Base-by-base conservation (phyloP, 2,888 invertebrate species). In the Idaea dimidiata region DNA sequence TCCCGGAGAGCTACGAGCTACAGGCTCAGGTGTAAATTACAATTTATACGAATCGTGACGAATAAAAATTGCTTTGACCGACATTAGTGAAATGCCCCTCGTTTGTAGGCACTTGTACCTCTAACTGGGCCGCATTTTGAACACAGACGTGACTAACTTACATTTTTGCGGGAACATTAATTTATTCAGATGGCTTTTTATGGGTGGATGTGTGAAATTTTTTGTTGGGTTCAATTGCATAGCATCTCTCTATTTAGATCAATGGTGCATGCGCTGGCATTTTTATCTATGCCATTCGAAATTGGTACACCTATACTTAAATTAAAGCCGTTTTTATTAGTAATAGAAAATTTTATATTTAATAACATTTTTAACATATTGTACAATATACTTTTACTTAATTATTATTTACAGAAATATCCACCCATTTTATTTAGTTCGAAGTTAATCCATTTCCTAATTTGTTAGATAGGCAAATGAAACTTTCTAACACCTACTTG, bases 51-150 rank as follows among this genome's bases (percentile, higher is more conserved):
- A 67, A 62, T 63, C 67, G 67, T 70, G 69, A 67, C 69, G 67
- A 68, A 63, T 70, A 70, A 72, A 72, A 72, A 70, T 68, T 68
- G 68, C 66, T 67, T 59, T 66, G 68, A 65, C 68, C 67, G 54
- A 65, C 68, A 67, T 62, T 61, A 60, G 60, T 32, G 56, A 54
- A 59, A 59, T 57, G 56, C 55, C 60, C 24, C 58, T 56, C 58
- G 57, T 56, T 56, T 56, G 56, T 56, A 17, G 14, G 17, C 56
- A 56, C 56, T 56, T 56, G 56, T 56, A 18, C 18, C 17, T 18
- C 17, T 56, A 56, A 43, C 43, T 43, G 43, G 8, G 43, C 43
- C 43, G 43, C 43, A 43, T 43, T 43, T 43, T 43, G 43, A 43
- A 43, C 43, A 43, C 33, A 43, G 43, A 43, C 43, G 43, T 43